These are phyloP conservation scores for Phrixothrix hirtus DNA, from an alignment of 2,888 invertebrate genomes.

Conservation along the genomic window DNA sequence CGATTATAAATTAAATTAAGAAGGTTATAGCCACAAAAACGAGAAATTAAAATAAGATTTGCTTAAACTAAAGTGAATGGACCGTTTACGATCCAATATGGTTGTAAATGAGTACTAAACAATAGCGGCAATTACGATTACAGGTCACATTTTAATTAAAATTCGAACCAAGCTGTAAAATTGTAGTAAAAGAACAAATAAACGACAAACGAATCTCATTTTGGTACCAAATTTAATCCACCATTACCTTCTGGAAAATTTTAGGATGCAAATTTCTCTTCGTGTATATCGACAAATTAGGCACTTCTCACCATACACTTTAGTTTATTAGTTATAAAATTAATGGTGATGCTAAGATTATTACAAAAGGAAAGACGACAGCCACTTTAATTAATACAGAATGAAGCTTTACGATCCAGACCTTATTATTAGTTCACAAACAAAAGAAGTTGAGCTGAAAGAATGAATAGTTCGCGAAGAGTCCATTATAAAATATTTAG, in stretches of 20 bases:
- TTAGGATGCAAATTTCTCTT: slow-evolving; percentile 38
- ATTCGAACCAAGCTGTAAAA: slow-evolving; percentile 36
- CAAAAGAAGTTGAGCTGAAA: no score
- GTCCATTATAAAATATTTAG: slow-evolving; percentile 18
- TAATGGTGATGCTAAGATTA: slow-evolving; percentile 13
- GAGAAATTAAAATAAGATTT: slow-evolving; percentile 8
- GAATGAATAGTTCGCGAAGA: no score
- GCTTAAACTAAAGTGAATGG: slow-evolving; percentile 12
- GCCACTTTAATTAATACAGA: no score
- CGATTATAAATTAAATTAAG: neutral
- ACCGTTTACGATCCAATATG: slow-evolving; percentile 26
- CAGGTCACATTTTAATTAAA: slow-evolving; percentile 38
- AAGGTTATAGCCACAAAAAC: neutral
- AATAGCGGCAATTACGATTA: slow-evolving; percentile 34
- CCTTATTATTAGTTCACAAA: no score
- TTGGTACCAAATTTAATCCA: slow-evolving; percentile 41
- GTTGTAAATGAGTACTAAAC: slow-evolving; percentile 27
- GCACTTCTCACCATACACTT: slow-evolving; percentile 28
- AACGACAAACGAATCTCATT: slow-evolving; percentile 39
- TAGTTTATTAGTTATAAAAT: slow-evolving; percentile 30
- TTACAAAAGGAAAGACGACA: no score
- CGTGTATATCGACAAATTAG: slow-evolving; percentile 32
- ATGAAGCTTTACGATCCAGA: no score
- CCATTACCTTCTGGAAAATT: slow-evolving; percentile 40
- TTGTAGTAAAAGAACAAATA: slow-evolving; percentile 35